A percentile compares a stretch with the other conserved stretches of the same genome.
Conservation (phyloP, 2,888 invertebrate genomes). For the Acronicta psi region DNA sequence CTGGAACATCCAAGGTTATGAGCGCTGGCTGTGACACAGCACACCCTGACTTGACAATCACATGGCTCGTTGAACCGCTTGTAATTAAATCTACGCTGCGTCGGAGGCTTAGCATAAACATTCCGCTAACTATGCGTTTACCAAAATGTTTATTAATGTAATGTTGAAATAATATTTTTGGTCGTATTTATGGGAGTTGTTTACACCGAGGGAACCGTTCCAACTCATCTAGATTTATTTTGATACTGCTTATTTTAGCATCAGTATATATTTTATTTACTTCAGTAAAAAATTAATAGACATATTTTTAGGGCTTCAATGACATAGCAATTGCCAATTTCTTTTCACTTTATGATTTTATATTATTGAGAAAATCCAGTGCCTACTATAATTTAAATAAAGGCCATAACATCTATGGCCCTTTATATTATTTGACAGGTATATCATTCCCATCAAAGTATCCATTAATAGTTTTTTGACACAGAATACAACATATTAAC, state of each 20-base stretch:
- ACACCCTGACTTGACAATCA: conserved; percentile 70
- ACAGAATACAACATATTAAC: too few species aligned
- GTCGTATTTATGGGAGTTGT: neutral
- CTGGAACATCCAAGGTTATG: conserved; percentile 49
- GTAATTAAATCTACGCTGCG: conserved; percentile 71
- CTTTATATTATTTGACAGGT: too few species aligned
- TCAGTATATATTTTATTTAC: too few species aligned
- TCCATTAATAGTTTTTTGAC: too few species aligned
- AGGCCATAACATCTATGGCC: too few species aligned
- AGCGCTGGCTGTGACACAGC: conserved; percentile 59
- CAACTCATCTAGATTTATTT: neutral
- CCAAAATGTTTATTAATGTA: conserved; percentile 13
- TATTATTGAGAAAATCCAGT: too few species aligned
- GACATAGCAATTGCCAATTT: too few species aligned
- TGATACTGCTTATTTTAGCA: neutral
- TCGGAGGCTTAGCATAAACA: conserved; percentile 41
- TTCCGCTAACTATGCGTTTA: conserved; percentile 33
- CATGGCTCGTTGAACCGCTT: conserved; percentile 69
- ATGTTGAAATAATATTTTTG: conserved; percentile 2
- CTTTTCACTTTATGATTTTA: too few species aligned
- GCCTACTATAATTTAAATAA: too few species aligned
- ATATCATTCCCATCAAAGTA: too few species aligned
- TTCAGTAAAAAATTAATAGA: too few species aligned
- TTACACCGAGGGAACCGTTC: neutral
- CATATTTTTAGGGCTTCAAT: too few species aligned